Conservation (phyloP, 2,888 invertebrate species). For the Diloba caeruleocephala region DNA sequence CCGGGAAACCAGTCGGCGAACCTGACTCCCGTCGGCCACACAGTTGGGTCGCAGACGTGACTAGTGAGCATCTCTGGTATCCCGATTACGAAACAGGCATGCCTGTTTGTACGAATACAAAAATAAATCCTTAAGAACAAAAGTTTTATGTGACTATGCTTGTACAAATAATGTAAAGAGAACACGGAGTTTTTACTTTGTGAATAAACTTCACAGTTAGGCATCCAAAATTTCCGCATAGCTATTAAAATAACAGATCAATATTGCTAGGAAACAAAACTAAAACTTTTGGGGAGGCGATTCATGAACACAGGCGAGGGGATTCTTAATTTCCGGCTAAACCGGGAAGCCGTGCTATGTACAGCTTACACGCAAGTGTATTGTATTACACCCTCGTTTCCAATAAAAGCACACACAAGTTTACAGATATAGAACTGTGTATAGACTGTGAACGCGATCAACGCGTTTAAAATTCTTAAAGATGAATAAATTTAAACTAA, state of each 20-base stretch:
- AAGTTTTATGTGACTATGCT: conserved; percentile 52
- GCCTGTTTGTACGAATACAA: no score
- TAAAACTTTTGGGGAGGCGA: conserved; percentile 71
- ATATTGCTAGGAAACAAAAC: conserved; percentile 83
- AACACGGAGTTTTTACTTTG: no score
- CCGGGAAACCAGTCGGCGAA: no score
- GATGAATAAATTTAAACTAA: conserved; percentile 39
- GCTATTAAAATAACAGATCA: conserved; percentile 64
- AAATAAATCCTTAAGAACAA: conserved; percentile 57
- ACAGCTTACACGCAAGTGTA: conserved; percentile 52
- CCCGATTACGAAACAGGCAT: no score
- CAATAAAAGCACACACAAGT: conserved; percentile 19
- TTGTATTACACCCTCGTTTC: conserved; percentile 51
- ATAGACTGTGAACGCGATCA: not conserved
- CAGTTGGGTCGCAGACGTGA: no score
- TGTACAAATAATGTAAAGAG: no score
- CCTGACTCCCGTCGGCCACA: no score
- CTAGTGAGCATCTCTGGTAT: no score
- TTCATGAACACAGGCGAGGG: conserved; percentile 63
- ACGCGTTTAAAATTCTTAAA: conserved; percentile 21
- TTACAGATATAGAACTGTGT: conserved; percentile 3
- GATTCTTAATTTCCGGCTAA: conserved; percentile 82
- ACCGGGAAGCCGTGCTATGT: conserved; percentile 69
- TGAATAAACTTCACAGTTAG: conserved; percentile 16
- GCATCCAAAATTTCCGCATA: conserved; percentile 6